Base-by-base conservation (phyloP, 1,140 invertebrate species). In the Caenorhabditis brenneri region DNA sequence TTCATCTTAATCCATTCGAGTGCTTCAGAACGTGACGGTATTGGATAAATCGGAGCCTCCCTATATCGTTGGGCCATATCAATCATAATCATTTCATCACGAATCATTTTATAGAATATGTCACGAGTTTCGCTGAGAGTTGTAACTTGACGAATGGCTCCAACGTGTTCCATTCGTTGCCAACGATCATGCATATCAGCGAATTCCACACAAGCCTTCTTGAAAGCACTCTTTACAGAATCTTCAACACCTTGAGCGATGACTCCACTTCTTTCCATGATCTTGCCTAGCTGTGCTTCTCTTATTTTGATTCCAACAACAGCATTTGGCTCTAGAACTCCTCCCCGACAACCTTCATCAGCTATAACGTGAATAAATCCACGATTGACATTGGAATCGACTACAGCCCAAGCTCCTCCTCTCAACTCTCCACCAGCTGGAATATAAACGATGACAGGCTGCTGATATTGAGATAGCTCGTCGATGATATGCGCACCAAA, bases 401-500 rank as follows among this genome's bases (percentile, higher is more conserved):
- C 94, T 1, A 99, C 97, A 9, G 96, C 98, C 98, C 98, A 99
- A 9, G 98, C 97, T 24, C 98, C 98, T 49, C 98, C 98, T 82
- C 98, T 92, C 16, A 99, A 92, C 91, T 99, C 98, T 0, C 94
- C 96, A 90, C 95, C 95, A 0, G 97, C 97, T 48, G 98, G 97
- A 87, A 99, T 95, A 92, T 99, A 99, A 74, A 99, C 95, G 7
- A 99, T 92, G 46, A 99, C 94, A 0, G 97, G 97, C 88, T 96
- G 95, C 10, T 94, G 94, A 90, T 97, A 97, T 51, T 95, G 94
- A 5, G 94, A 92, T 53, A 99, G 92, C 0, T 94, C 96, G 88
- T 99, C 97, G 2, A 99, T 97, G 87, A 99, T 99, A 91, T 97
- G 97, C 0, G 97, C 96, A 22, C 98, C 98, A 92, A 99, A 99